Evolutionary conservation across 2,113 vertebrate species (phyloP), one percentile per base, ranked within the genome.

Genomic region (Zootoca vivipara): DNA sequence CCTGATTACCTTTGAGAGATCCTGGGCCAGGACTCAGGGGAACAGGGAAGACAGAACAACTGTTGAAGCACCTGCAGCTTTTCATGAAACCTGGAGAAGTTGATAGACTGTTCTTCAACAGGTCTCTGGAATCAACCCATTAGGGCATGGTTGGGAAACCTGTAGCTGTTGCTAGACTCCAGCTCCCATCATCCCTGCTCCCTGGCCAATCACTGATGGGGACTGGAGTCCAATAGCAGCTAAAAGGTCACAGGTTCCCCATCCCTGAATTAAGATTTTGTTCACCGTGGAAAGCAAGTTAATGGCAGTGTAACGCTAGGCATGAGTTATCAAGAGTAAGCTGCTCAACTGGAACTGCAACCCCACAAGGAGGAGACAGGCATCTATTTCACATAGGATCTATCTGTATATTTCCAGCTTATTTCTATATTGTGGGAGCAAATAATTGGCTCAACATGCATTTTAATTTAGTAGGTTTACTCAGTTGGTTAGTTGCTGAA

Each of bases 81-180:
- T 62, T 28, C 13, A 8, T 1, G 0, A n/a, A 1, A 64, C 26
- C 40, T 65, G 0, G 10, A 0, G 0, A 33, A 22, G 10, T 1
- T 0, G 67, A 35, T 62, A 35, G 4, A 9, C 18, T 79, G 10
- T 82, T 69, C 15, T 26, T 1, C 22, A 46, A 22, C 64, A 4
- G 65, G 24, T 38, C 40, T 67, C 16, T 13, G 56, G 58, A 18
- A 15, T 33, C 24, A 10, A 56, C 33, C 26, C 40, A 24, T 0
- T 0, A 46, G 35, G 69, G 2, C 1, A 69, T 2, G 26, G 65
- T 28, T 69, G 26, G 16, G 58, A 20, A 20, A 62, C 15, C 58
- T 62, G 58, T 62, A 62, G 58, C 58, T 20, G 58, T 20, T 62
- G 58, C 69, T n/a, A 12, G 12, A 70, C 12, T 70, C 12, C 69